A percentile compares a stretch with the other conserved stretches of the same genome.
These are phyloP conservation scores for Drosophila serrata DNA, from an alignment of 1,140 invertebrate genomes.

Conservation along the genomic window DNA sequence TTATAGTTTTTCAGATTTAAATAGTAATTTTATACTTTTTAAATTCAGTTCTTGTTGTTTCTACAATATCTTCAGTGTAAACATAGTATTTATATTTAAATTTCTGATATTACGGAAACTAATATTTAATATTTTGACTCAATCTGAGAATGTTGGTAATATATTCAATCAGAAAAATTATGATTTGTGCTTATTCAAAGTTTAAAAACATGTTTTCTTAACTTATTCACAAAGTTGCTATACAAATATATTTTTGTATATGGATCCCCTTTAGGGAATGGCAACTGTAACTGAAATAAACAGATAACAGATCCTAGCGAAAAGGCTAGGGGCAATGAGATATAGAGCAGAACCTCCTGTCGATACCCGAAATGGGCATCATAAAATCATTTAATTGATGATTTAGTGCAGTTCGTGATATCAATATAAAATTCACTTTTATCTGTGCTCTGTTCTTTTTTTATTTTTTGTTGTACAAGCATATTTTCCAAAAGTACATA, in stretches of 20 bases:
- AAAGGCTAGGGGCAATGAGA: background rate
- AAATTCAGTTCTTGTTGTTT: background rate
- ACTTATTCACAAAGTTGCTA: no score
- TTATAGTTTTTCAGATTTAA: background rate
- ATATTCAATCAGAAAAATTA: background rate
- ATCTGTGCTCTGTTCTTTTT: conserved; percentile 10
- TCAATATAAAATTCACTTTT: conserved; percentile 57
- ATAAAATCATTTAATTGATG: conserved; percentile 73
- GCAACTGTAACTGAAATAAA: conserved; percentile 1
- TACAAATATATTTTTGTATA: background rate
- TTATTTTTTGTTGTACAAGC: conserved; percentile 9
- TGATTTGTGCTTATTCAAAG: no score
- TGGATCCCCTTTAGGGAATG: background rate
- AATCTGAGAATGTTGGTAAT: background rate
- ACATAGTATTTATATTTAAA: background rate
- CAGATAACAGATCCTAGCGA: conserved; percentile 9
- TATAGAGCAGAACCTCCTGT: conserved; percentile 20
- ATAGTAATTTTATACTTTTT: background rate
- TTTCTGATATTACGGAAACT: background rate
- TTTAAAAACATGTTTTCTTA: no score
- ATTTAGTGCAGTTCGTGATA: conserved; percentile 71
- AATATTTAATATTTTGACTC: no score
- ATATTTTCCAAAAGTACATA: conserved; percentile 17
- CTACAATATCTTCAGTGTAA: background rate
- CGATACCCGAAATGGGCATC: conserved; percentile 57